phyloP scores from a whole-genome alignment of 2,888 invertebrate species.

The Eupelmus urozonus region DNA sequence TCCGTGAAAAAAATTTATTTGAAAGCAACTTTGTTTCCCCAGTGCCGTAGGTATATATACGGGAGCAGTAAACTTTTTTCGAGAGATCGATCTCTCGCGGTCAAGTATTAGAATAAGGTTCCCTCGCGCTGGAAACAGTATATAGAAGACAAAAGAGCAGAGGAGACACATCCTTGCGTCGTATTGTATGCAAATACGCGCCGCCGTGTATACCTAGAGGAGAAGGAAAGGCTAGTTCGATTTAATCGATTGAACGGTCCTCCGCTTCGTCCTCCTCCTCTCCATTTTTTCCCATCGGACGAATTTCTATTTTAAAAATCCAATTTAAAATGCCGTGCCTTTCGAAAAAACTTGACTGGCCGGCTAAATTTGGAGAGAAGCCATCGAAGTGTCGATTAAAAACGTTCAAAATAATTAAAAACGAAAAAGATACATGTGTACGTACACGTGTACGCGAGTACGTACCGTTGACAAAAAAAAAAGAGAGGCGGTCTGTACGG shows the following conservation, averaged over 20 bases:
- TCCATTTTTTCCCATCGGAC: not conserved
- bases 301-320: slow-evolving; percentile 13
- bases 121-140: not conserved
- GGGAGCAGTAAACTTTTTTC: slow-evolving; percentile 4
- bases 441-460: too few species aligned
- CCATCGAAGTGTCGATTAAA: slow-evolving; percentile 37
- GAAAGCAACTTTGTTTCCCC: not conserved
- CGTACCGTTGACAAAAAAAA: slow-evolving; percentile 10
- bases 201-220: slow-evolving; percentile 7
- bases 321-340: slow-evolving; percentile 1
- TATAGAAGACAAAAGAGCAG: slow-evolving; percentile 41
- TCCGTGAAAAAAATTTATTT: not conserved
- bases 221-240: slow-evolving; percentile 42
- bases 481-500: not conserved
- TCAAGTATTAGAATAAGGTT: slow-evolving; percentile 42
- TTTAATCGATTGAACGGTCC: slow-evolving; percentile 43
- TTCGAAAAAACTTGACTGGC: too few species aligned
- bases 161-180: slow-evolving; percentile 29
- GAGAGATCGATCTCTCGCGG: slow-evolving; percentile 40
- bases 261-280: slow-evolving; percentile 15
- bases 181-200: slow-evolving; percentile 56
- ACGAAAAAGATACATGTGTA: not conserved
- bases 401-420: slow-evolving; percentile 42
- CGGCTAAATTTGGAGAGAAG: not conserved
- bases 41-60: not conserved